These are phyloP conservation scores for Ditylenchus weischeri DNA, from an alignment of 2,888 invertebrate genomes.

Conservation along the genomic window DNA sequence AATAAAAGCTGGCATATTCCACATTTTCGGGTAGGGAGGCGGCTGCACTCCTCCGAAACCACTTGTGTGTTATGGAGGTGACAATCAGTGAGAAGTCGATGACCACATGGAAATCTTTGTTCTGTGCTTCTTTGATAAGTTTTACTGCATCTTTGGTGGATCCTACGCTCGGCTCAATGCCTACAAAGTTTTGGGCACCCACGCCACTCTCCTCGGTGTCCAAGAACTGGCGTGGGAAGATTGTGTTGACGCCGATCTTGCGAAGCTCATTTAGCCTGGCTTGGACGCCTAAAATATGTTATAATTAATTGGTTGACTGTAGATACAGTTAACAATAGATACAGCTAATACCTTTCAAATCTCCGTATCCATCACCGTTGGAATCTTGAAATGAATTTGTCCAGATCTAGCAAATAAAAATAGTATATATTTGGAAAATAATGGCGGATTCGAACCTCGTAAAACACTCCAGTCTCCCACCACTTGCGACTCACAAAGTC, in stretches of 20 bases:
- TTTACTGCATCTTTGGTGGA: constrained; percentile 70
- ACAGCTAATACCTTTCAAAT: constrained; percentile 72
- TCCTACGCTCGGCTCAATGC: constrained; percentile 72
- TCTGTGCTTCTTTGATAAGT: constrained; percentile 69
- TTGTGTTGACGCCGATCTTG: constrained; percentile 30
- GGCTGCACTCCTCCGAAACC: constrained; percentile 66
- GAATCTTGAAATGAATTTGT: constrained; percentile 81
- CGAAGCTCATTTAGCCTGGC: constrained; percentile 27
- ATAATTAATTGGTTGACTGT: too few relatives aligned
- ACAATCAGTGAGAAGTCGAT: constrained; percentile 63
- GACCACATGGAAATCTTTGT: constrained; percentile 13
- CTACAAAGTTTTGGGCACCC: constrained; percentile 69
- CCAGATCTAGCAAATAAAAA: constrained; percentile 69
- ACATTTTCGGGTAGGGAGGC: constrained; percentile 49
- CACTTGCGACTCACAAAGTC: constrained; percentile 32
- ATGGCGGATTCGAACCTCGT: constrained; percentile 36
- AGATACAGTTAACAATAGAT: constrained; percentile 20
- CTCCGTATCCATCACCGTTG: constrained; percentile 79
- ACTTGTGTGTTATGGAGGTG: constrained; percentile 67
- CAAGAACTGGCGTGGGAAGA: constrained; percentile 39
- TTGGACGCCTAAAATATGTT: constrained; percentile 62
- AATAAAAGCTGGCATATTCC: constrained; percentile 45
- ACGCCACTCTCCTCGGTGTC: constrained; percentile 31
- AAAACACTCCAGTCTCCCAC: constrained; percentile 53
- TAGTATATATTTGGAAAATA: background rate